A percentile compares a stretch with the other conserved stretches of the same genome.
phyloP scores from a whole-genome alignment of 2,888 invertebrate species.

The Chorisops tibialis region DNA sequence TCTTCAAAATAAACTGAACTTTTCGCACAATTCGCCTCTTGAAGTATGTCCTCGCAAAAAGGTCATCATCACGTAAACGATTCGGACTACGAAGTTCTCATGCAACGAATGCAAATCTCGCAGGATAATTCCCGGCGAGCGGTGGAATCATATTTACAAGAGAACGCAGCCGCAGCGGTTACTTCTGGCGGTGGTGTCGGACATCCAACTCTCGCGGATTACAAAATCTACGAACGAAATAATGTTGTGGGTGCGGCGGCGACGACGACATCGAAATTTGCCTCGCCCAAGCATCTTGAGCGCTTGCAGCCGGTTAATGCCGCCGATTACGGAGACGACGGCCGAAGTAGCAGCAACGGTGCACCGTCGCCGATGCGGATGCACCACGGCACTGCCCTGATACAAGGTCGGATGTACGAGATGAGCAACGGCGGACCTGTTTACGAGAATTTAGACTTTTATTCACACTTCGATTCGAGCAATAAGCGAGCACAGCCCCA shows the following conservation, averaged over 20 bases:
- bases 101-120: conserved; percentile 46
- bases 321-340: conserved; percentile 49
- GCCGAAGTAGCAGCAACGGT: conserved; percentile 52
- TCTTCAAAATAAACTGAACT: too few relatives aligned
- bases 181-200: background rate
- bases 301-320: conserved; percentile 43
- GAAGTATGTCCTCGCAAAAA: conserved; percentile 34
- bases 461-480: conserved; percentile 55
- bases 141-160: conserved; percentile 64
- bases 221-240: conserved; percentile 65
- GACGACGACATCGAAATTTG: conserved; percentile 73
- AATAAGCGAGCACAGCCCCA: conserved; percentile 77
- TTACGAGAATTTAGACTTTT: conserved; percentile 82
- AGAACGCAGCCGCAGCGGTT: conserved; percentile 48
- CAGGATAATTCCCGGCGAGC: conserved; percentile 49
- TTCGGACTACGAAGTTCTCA: conserved; percentile 44
- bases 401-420: conserved; percentile 27
- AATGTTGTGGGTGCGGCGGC: conserved; percentile 53
- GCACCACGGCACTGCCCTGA: conserved; percentile 48
- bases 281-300: conserved; percentile 67
- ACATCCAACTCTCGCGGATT: conserved; percentile 43
- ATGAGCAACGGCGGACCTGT: conserved; percentile 56
- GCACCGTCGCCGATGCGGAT: conserved; percentile 46
- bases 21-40: too few relatives aligned
- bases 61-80: conserved; percentile 35